Percentiles rank a stretch among this genome's conserved stretches.
Evolutionary conservation across 2,113 vertebrate genomes (phyloP).

Genomic region (Nymphicus hollandicus): DNA sequence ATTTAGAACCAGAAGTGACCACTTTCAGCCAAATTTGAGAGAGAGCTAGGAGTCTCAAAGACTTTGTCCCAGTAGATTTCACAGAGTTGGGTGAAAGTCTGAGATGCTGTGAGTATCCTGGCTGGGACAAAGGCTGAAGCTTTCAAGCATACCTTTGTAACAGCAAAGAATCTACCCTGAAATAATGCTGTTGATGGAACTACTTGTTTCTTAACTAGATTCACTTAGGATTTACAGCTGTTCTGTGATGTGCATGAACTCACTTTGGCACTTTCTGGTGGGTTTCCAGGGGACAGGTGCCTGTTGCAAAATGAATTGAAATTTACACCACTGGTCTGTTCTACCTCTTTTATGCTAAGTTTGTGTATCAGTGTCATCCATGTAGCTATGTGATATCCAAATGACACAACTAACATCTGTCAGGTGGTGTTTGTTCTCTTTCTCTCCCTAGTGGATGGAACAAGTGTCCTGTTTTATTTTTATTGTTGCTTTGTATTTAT

Average conservation of each 20-base stretch:
- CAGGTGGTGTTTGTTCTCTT: conserved; percentile 26
- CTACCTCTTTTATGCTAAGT: background rate
- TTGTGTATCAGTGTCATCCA: background rate
- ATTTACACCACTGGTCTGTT: background rate
- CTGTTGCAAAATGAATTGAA: background rate
- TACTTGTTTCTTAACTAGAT: background rate
- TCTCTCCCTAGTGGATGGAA: background rate
- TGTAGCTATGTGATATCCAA: background rate
- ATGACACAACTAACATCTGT: conserved; percentile 34
- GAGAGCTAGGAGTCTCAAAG: background rate
- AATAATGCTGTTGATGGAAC: background rate
- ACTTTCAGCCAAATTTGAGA: background rate
- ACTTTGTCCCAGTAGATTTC: background rate
- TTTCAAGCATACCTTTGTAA: background rate
- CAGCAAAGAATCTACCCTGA: background rate
- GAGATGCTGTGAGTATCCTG: background rate
- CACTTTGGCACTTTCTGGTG: background rate
- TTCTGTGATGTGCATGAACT: background rate
- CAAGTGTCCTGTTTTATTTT: conserved; percentile 7
- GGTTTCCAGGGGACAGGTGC: background rate
- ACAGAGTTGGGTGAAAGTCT: background rate
- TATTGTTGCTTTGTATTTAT: background rate
- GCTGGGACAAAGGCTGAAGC: background rate
- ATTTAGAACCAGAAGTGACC: background rate
- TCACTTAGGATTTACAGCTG: background rate